Percentiles rank a stretch among this genome's conserved stretches.
Conservation (phyloP, 30 jellyfish, hydroid and myxozoan species). For the Hydra vulgaris region DNA sequence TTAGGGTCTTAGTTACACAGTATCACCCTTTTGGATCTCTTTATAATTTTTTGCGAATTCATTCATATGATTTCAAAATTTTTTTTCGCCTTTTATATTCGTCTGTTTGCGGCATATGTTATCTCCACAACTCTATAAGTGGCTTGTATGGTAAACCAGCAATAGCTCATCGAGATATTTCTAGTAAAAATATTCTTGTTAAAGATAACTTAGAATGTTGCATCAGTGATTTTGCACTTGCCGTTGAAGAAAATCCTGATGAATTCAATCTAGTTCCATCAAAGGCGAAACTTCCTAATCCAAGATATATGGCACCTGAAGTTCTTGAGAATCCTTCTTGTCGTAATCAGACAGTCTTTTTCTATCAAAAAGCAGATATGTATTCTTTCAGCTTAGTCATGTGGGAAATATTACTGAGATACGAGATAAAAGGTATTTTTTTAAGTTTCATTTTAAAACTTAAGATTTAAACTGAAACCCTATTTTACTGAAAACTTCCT, state of each 20-base stretch:
- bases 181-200: conserved; percentile 63
- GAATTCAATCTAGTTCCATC: conserved; percentile 45
- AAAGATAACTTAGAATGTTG: conserved; percentile 72
- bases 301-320: conserved; percentile 91
- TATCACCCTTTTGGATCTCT: conserved; percentile 79
- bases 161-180: conserved; percentile 81
- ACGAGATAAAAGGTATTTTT: conserved; percentile 50
- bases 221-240: conserved; percentile 80
- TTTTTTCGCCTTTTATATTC: conserved; percentile 70
- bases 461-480: too few species aligned
- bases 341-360: conserved; percentile 36
- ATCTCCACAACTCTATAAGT: conserved; percentile 62
- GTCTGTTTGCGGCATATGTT: conserved; percentile 72
- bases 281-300: conserved; percentile 48
- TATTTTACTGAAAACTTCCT: too few species aligned
- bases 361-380: conserved; percentile 79
- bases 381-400: conserved; percentile 70
- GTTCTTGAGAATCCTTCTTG: conserved; percentile 35
- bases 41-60: conserved; percentile 63
- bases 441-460: too few species aligned
- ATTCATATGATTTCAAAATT: conserved; percentile 60
- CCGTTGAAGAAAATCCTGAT: conserved; percentile 49
- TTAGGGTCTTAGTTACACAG: conserved; percentile 49
- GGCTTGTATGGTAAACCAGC: conserved; percentile 94
- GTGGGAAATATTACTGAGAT: conserved; percentile 85